Evolutionary conservation across 2,113 vertebrate genomes (phyloP), one percentile per base, ranked within the genome.

Genomic region (Chunga burmeisteri): DNA sequence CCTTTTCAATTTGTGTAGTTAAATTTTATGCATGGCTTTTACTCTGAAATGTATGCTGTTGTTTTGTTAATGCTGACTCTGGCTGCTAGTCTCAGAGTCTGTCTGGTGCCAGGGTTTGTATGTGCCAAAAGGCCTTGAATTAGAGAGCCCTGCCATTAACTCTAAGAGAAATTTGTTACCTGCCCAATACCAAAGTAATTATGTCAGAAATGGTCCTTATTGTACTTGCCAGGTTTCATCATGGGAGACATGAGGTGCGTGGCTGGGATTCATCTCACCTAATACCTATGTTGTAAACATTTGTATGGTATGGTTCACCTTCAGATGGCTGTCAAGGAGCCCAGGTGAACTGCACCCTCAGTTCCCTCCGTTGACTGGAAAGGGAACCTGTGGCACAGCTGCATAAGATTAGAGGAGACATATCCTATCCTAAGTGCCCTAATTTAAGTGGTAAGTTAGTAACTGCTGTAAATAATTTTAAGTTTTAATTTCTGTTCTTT

Each of bases 221-320:
- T 46, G 26, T n/a, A 61, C 34, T 38, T 74, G 3, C 34, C 55
- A 59, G 18, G 19, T 84, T 84, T 66, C 23, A 21, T 53, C 9
- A 3, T 26, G 29, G 44, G 47, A 63, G 21, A 63, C 0, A 0
- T 15, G 67, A 62, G 7, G 14, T 10, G 15, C 5, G 3, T 25
- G 32, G 11, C 44, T 81, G 44, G n/a, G 44, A 58, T 73, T 87
- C n/a, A 40, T 61, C n/a, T 68, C 25, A 13, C 58, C 38, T 67
- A 25, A 59, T 18, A 20, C 12, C 44, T 49, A 4, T 46, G 4
- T 16, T 68, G 22, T 38, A 61, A 82, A 52, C 30, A 4, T 32
- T 36, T 42, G 9, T 25, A 1, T 46, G 19, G 10, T 19, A 1
- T 20, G 13, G 62, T 34, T 81, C 68, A 58, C 42, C 11, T 40